A percentile compares a stretch with the other conserved stretches of the same genome.
These are phyloP conservation scores for Hoplodrina blanda DNA, from an alignment of 2,888 invertebrate genomes.

Conservation along the genomic window DNA sequence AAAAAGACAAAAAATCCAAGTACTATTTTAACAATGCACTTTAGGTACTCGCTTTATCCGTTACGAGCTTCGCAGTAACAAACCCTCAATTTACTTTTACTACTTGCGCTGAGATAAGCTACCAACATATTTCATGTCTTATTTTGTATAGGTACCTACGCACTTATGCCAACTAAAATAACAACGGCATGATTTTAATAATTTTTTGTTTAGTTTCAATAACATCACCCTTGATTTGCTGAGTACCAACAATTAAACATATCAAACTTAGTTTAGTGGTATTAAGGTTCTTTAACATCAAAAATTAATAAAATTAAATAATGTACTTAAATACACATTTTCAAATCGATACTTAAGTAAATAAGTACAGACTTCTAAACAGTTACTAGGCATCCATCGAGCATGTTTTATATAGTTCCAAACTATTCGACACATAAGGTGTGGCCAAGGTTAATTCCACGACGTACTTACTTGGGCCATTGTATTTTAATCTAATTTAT, in stretches of 20 bases:
- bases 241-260: neutral
- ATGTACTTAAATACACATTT: neutral
- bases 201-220: neutral
- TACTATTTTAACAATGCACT: slow-evolving; percentile 52
- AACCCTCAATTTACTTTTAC: slow-evolving; percentile 53
- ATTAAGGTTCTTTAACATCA: neutral
- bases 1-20: slow-evolving; percentile 29
- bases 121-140: slow-evolving; percentile 33
- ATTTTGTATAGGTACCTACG: slow-evolving; percentile 33
- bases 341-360: slow-evolving; percentile 11
- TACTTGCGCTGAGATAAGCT: slow-evolving; percentile 51
- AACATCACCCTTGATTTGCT: neutral
- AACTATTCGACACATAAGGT: slow-evolving; percentile 53
- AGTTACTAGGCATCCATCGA: slow-evolving; percentile 26
- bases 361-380: slow-evolving; percentile 17
- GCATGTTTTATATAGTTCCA: slow-evolving; percentile 53
- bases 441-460: slow-evolving; percentile 62
- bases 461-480: slow-evolving; percentile 69
- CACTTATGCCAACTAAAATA: slow-evolving; percentile 18
- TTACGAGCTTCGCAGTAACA: slow-evolving; percentile 34
- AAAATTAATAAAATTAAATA: slow-evolving; percentile 6
- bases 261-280: neutral
- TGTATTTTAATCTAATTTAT: slow-evolving; percentile 84
- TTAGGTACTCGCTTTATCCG: slow-evolving; percentile 43
- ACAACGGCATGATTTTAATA: neutral